Percentiles rank a stretch among this genome's conserved stretches.
Conservation (phyloP, 2,888 invertebrate genomes). For the Troilus luridus region DNA sequence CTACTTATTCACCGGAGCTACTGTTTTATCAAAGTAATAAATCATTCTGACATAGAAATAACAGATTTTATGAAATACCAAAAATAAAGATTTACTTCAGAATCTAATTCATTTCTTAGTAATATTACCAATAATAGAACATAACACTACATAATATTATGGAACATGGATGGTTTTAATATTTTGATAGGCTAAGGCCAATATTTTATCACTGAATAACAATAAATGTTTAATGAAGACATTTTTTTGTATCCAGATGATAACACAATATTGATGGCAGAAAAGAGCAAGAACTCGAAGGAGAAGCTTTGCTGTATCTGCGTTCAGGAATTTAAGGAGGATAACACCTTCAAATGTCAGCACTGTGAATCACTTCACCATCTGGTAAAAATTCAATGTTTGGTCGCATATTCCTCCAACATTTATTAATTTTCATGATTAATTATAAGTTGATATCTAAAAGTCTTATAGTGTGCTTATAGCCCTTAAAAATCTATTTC, state of each 20-base stretch:
- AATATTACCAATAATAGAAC: too few species aligned
- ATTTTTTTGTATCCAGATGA: neutral
- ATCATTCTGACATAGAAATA: too few species aligned
- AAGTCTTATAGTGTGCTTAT: too few species aligned
- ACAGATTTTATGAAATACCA: too few species aligned
- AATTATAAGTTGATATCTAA: too few species aligned
- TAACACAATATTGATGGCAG: neutral
- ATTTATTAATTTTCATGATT: too few species aligned
- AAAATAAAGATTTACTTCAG: too few species aligned
- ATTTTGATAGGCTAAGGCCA: neutral
- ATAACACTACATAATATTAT: neutral
- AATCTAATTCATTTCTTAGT: too few species aligned
- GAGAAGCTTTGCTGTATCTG: conserved; percentile 31
- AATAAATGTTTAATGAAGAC: neutral
- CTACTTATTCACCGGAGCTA: too few species aligned
- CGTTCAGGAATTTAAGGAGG: neutral
- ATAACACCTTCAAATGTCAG: conserved; percentile 39
- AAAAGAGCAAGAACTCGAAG: neutral
- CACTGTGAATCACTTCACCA: conserved; percentile 47
- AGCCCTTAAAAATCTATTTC: too few species aligned
- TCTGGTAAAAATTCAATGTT: neutral
- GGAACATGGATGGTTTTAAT: neutral
- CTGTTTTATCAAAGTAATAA: too few species aligned
- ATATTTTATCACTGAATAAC: neutral
- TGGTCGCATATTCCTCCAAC: neutral